Evolutionary conservation across 1,140 invertebrate genomes (phyloP).

Genomic region (Thereuonema tuberculata): DNA sequence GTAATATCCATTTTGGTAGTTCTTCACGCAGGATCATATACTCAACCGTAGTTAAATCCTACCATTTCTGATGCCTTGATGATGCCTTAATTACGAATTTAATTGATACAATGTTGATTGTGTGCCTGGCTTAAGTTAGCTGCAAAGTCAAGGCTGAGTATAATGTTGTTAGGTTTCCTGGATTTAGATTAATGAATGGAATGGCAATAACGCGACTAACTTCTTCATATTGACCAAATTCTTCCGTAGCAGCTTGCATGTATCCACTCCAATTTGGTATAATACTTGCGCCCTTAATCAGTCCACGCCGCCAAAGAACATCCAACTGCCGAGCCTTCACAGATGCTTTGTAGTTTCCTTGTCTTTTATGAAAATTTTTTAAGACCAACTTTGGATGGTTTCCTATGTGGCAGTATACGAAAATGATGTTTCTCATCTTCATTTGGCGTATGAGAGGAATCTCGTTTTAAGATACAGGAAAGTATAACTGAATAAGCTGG

Average conservation of each 20-base stretch:
- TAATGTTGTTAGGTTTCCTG: background rate
- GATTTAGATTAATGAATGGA: background rate
- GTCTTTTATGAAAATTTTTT: background rate
- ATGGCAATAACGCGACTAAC: background rate
- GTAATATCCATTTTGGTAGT: too few relatives aligned
- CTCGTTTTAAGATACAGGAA: background rate
- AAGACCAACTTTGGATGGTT: too few relatives aligned
- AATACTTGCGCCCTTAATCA: background rate
- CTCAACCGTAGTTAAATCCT: too few relatives aligned
- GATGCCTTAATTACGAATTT: too few relatives aligned
- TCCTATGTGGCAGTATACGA: background rate
- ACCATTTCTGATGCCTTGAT: too few relatives aligned
- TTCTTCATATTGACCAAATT: background rate
- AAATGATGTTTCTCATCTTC: background rate
- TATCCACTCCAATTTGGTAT: background rate
- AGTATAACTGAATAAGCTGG: background rate
- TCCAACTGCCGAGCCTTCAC: background rate
- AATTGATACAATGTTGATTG: conserved; percentile 1
- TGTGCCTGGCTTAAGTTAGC: background rate
- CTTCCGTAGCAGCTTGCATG: background rate
- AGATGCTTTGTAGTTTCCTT: background rate
- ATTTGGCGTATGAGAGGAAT: background rate
- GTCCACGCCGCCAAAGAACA: background rate
- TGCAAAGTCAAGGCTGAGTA: background rate
- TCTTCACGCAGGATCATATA: too few relatives aligned